Percentiles rank a stretch among this genome's conserved stretches.
These are phyloP conservation scores for Cardinalis cardinalis DNA, from an alignment of 2,113 vertebrate genomes.

Conservation along the genomic window DNA sequence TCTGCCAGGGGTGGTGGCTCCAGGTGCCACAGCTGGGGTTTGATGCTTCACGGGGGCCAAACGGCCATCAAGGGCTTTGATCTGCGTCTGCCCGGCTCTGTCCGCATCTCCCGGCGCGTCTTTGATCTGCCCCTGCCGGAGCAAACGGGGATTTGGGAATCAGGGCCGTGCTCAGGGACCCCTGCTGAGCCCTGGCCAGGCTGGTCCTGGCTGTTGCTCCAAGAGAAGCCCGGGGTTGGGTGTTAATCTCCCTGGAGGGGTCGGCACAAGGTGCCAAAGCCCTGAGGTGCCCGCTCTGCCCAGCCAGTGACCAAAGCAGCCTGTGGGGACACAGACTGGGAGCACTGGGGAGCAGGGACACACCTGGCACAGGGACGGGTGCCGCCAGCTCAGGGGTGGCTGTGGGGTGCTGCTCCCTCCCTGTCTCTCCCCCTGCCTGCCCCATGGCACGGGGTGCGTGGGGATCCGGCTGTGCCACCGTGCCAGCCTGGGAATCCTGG, in stretches of 20 bases:
- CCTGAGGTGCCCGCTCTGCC: neutral
- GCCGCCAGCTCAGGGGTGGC: neutral
- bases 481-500: neutral
- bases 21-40: neutral
- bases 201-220: neutral
- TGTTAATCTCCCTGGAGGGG: neutral
- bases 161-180: neutral
- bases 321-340: neutral
- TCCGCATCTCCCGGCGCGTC: accelerated
- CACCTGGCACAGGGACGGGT: neutral
- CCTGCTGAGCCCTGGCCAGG: accelerated
- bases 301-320: neutral
- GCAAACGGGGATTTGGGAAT: neutral
- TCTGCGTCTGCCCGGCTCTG: neutral
- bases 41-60: neutral
- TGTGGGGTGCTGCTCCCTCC: neutral
- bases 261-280: neutral
- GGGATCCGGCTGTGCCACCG: accelerated
- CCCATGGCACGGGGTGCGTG: accelerated
- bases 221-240: neutral
- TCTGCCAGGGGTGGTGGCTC: neutral
- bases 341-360: neutral
- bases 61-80: neutral
- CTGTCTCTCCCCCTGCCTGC: neutral
- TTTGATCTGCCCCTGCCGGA: neutral